phyloP scores from a whole-genome alignment of 1,140 invertebrate genomes.

The Pinna nobilis region DNA sequence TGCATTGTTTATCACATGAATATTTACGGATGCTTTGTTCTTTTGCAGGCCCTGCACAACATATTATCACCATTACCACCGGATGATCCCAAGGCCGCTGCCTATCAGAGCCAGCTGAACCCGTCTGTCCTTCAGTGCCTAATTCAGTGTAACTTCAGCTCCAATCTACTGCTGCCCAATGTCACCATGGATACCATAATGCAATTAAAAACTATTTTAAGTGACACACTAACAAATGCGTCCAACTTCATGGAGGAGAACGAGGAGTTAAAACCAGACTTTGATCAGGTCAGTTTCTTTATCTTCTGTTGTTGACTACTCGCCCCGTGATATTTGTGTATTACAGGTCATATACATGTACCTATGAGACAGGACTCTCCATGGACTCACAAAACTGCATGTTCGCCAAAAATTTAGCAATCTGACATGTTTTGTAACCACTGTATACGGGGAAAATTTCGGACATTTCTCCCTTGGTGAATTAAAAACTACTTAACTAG shows the following conservation, averaged over 20 bases:
- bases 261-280: neutral
- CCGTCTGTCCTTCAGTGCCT: neutral
- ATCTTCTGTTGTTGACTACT: too few species aligned
- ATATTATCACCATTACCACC: neutral
- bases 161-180: neutral
- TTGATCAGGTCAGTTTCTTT: neutral
- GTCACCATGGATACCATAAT: neutral
- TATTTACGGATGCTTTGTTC: too few species aligned
- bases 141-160: neutral
- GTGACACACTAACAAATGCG: neutral
- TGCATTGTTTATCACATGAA: too few species aligned
- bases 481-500: too few species aligned
- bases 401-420: too few species aligned
- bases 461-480: too few species aligned
- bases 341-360: too few species aligned
- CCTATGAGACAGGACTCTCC: too few species aligned
- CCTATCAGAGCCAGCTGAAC: neutral
- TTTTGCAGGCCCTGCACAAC: neutral
- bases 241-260: neutral
- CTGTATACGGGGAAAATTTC: too few species aligned
- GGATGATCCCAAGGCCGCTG: neutral
- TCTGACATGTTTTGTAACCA: too few species aligned
- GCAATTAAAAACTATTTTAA: neutral
- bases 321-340: too few species aligned
- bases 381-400: too few species aligned